phyloP scores from a whole-genome alignment of 2,797 vertebrate species.

The Rhinichthys osculus region DNA sequence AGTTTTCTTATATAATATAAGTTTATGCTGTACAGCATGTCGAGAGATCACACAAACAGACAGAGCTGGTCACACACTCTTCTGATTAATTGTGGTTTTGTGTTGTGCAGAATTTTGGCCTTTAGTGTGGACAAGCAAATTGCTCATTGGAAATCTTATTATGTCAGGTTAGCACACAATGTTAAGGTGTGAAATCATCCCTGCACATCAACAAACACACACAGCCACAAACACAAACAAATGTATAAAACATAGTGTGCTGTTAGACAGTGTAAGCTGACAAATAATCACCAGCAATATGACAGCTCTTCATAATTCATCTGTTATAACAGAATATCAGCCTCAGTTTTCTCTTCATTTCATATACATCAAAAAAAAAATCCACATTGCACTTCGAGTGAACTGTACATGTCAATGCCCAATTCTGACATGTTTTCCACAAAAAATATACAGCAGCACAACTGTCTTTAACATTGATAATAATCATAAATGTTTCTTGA shows the following conservation, averaged over 20 bases:
- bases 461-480: no score
- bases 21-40: not conserved
- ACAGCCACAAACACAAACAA: not conserved
- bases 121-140: not conserved
- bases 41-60: not conserved
- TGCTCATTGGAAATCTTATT: not conserved
- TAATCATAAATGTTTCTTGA: no score
- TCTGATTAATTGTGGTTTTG: not conserved
- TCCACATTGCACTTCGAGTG: not conserved
- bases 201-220: not conserved
- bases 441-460: no score
- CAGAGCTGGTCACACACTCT: not conserved
- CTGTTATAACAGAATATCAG: not conserved
- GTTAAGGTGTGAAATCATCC: not conserved
- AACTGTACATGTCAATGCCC: not conserved
- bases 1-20: slow-evolving; percentile 5
- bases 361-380: not conserved
- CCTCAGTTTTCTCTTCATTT: not conserved
- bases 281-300: not conserved
- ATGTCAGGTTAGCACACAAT: not conserved
- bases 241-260: not conserved
- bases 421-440: not conserved
- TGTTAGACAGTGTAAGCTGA: not conserved
- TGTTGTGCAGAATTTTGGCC: not conserved
- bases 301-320: not conserved